Evolutionary conservation across 2,797 vertebrate species (phyloP), one percentile per base, ranked within the genome.

Genomic region (Anabas testudineus): DNA sequence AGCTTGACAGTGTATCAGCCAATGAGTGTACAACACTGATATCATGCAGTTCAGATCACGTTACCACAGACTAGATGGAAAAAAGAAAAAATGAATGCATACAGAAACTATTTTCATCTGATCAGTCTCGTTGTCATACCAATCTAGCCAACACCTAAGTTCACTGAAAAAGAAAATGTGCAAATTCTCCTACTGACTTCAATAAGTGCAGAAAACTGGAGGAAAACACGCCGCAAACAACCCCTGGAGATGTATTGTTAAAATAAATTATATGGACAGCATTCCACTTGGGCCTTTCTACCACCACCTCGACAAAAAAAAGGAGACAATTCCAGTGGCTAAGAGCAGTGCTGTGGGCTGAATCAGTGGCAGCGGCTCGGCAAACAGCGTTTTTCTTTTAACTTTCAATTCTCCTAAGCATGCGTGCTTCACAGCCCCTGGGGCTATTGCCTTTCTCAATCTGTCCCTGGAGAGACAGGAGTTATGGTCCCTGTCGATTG

Each of bases 381-480:
- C 94, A 92, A 93, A 93, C 84, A 79, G 87, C 83, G 80, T 89
- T 91, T 91, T 96, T 96, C 95, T 97, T 93, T 97, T 97, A 97
- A 98, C 98, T 98, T 98, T 96, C 97, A 95, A 96, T 97, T 95
- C 95, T 94, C 95, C 94, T 94, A 91, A 96, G 93, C 95, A 95
- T 96, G 95, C 95, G 95, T 96, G 97, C 97, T 96, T 96, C 97
- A 98, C 95, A 95, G 96, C 95, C 95, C 92, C 95, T 94, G 90
- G 91, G 96, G 96, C 96, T 97, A 98, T 97, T 97, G 97, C 97
- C 97, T 98, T 98, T 98, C 96, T 96, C 97, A 98, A 97, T 99
- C 97, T 98, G 96, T 99, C 98, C 97, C 97, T 90, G 91, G 98
- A 95, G 97, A 96, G 91, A 76, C 92, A 98, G 96, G 96, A 99